These are phyloP conservation scores for Athripsodes cinereus DNA, from an alignment of 2,888 invertebrate species.

Conservation along the genomic window DNA sequence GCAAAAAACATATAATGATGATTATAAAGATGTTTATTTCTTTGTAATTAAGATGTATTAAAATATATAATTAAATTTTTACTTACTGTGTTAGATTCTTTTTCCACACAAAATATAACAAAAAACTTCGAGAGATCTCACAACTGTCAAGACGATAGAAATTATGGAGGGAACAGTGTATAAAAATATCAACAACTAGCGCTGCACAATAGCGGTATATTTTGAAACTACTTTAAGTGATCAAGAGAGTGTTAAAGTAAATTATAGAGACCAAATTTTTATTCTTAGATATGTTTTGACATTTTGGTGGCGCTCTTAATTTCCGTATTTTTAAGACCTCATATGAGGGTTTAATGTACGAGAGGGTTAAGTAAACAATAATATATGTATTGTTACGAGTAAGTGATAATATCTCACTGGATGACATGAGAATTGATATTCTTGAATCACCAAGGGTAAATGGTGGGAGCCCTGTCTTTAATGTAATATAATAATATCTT, in stretches of 20 bases:
- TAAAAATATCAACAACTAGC: background rate
- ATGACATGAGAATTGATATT: too few species aligned
- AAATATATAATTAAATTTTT: background rate
- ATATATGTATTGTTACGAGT: too few species aligned
- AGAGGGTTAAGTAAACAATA: too few species aligned
- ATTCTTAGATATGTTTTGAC: background rate
- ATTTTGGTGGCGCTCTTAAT: background rate
- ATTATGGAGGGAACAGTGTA: constrained; percentile 4
- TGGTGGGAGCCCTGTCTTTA: too few species aligned
- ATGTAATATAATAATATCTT: too few species aligned
- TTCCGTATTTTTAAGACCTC: background rate
- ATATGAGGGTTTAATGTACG: constrained; percentile 3
- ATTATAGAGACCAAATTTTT: background rate
- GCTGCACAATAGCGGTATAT: constrained; percentile 1
- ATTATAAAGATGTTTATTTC: background rate
- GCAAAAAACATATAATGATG: background rate
- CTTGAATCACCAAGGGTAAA: too few species aligned
- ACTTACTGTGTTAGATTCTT: background rate
- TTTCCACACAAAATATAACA: background rate
- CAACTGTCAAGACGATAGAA: constrained; percentile 1
- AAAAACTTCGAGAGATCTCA: background rate
- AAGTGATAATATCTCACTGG: too few species aligned
- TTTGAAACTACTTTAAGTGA: background rate
- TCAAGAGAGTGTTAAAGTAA: background rate
- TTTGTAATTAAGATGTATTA: background rate